Evolutionary conservation across 2,113 vertebrate species (phyloP), one percentile per base, ranked within the genome.

Genomic region (Cathartes aura): DNA sequence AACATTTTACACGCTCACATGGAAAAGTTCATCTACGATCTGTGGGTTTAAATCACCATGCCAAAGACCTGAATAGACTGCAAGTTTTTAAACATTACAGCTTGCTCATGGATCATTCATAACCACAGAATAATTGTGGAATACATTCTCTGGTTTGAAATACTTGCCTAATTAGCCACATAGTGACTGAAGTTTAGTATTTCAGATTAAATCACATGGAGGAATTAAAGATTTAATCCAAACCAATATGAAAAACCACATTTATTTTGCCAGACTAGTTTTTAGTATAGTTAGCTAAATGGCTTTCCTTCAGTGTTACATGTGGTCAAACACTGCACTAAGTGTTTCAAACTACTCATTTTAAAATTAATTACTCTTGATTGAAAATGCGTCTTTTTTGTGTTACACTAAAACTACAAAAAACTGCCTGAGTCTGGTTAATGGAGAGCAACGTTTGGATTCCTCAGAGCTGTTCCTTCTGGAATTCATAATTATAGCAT

Each of bases 341-440:
- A 58, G 21, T 15, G 29, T 36, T 79, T 24, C n/a, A 23, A n/a
- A 29, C 27, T 12, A 24, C 38, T 26, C 1, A 5, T 47, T 75
- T 70, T 34, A 29, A 42, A 50, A 71, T 59, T 2, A 52, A 34
- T 63, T 34, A 11, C 14, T 59, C n/a, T 6, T 64, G 32, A 32
- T 27, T 45, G 67, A 52, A 63, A 63, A 30, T 0, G 2, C 2
- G 2, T 58, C 30, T 4, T 1, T 45, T 74, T 24, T 30, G 7
- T 38, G 32, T 52, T 15, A 1, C 34, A 3, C 18, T 34, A 26
- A 59, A 75, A 1, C 19, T 71, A 12, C 4, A 24, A 71, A 34
- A 11, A 32, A 1, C 12, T 6, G 34, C 0, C 0, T 9, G 12
- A 29, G 27, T 5, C 34, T 38, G 29, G 19, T 30, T 17, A 5